A percentile compares a stretch with the other conserved stretches of the same genome.
These are phyloP conservation scores for Melanotaenia parkinsoni DNA, from an alignment of 2,797 vertebrate species.

Conservation along the genomic window DNA sequence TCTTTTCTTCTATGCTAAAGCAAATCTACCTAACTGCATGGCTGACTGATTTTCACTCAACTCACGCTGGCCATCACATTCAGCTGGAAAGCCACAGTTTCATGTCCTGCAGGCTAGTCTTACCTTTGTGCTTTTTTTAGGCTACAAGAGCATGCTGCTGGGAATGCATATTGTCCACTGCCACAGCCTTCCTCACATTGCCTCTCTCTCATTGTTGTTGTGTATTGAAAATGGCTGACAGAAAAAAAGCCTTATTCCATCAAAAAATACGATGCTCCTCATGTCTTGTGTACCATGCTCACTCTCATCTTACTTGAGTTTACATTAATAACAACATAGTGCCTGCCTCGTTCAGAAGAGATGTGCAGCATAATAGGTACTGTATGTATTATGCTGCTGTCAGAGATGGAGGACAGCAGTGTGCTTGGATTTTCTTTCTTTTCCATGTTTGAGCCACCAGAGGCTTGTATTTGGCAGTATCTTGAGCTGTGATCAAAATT, in stretches of 20 bases:
- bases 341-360: constrained; percentile 45
- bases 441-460: constrained; percentile 18
- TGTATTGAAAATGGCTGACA: constrained; percentile 53
- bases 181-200: constrained; percentile 32
- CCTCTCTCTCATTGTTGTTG: constrained; percentile 32
- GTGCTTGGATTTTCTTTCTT: constrained; percentile 13
- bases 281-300: constrained; percentile 49
- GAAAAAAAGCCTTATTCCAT: constrained; percentile 62
- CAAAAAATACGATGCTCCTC: constrained; percentile 52
- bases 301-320: constrained; percentile 55
- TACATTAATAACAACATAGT: constrained; percentile 68
- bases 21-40: constrained; percentile 20
- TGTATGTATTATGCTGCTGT: constrained; percentile 41
- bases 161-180: constrained; percentile 49
- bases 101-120: constrained; percentile 50
- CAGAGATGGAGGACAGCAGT: constrained; percentile 21
- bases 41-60: constrained; percentile 55
- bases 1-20: constrained; percentile 14
- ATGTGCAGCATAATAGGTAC: constrained; percentile 39
- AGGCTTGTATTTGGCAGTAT: constrained; percentile 25
- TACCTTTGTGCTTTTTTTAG: constrained; percentile 57
- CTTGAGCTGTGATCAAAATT: constrained; percentile 36
- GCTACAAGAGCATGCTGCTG: constrained; percentile 51
- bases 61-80: constrained; percentile 38
- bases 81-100: constrained; percentile 37